Evolutionary conservation across 2,797 vertebrate genomes (phyloP), one percentile per base, ranked within the genome.

Genomic region (Coranthus polyacanthus): DNA sequence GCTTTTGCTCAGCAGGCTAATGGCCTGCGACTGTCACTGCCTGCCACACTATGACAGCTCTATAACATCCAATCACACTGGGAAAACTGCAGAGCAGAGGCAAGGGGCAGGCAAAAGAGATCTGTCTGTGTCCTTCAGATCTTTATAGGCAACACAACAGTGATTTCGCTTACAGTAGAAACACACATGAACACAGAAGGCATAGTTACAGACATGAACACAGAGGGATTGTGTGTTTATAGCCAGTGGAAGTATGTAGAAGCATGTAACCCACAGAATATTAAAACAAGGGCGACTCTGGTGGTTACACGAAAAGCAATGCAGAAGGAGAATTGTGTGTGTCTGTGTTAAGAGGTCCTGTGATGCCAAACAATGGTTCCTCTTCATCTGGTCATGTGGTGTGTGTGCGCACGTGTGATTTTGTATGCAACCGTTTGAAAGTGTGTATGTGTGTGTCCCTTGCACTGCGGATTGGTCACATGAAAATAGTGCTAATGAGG

Each of bases 301-400:
- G 79, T 87, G 82, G 79, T 84, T 80, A 84, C 79, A 77, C 75
- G 17, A 84, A 82, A 62, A 61, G 68, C 68, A 71, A 11, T 24
- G 83, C 75, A 88, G 58, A 84, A 70, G 74, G 72, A 84, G 79
- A 81, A 82, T 78, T 75, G 82, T 85, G 82, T 84, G 79, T 82
- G 82, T 88, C 61, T 87, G 85, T 89, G 79, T 79, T 80, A 71
- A 91, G 82, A 90, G 84, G 88, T 87, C 89, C 88, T 93, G 88
- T 90, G 88, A 92, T 90, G 81, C 83, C 10, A 60, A 86, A 93
- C 92, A 93, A 93, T 91, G 87, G 83, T 83, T 91, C 83, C 91
- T 91, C 89, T 93, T 93, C 86, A 92, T 90, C 82, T 89, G 77
- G 85, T 92, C 90, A 93, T 92, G 91, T 92, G 92, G 76, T 75